Percentiles rank a stretch among this genome's conserved stretches.
These are phyloP conservation scores for Catostomus latipinnis DNA, from an alignment of 2,797 vertebrate genomes.

Conservation along the genomic window DNA sequence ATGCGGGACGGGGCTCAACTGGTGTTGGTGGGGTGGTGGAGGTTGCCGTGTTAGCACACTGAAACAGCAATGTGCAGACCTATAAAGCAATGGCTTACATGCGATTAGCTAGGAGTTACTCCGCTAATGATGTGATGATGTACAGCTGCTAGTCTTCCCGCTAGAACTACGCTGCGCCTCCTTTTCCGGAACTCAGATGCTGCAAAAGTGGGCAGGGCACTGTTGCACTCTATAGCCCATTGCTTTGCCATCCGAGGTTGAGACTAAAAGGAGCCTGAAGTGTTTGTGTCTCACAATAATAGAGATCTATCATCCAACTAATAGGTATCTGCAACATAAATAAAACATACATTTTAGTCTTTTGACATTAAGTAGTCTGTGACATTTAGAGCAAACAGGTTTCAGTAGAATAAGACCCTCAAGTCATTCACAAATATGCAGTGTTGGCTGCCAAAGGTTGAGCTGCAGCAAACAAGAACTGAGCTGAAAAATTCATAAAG, in stretches of 20 bases:
- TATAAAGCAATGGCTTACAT: too few species aligned
- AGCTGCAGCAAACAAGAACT: not conserved
- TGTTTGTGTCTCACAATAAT: not conserved
- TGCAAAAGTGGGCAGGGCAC: too few species aligned
- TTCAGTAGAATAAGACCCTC: not conserved
- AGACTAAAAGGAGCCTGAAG: not conserved
- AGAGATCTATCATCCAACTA: conserved; percentile 16
- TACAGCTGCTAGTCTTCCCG: too few species aligned
- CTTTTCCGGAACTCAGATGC: too few species aligned
- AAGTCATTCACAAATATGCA: conserved; percentile 19
- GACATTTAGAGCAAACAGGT: not conserved
- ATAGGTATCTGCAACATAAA: not conserved
- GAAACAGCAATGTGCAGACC: too few species aligned
- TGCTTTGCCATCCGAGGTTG: not conserved
- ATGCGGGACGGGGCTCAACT: too few species aligned
- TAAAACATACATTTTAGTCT: not conserved
- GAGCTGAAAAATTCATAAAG: not conserved
- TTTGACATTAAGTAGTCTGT: conserved; percentile 13
- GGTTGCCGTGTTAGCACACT: too few species aligned
- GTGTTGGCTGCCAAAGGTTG: not conserved
- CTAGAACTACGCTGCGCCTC: too few species aligned
- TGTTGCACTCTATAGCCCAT: too few species aligned
- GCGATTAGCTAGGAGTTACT: too few species aligned
- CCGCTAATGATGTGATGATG: too few species aligned
- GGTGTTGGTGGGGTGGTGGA: too few species aligned